Conservation (phyloP, 2,888 invertebrate genomes). For the Lasioglossum pauxillum region DNA sequence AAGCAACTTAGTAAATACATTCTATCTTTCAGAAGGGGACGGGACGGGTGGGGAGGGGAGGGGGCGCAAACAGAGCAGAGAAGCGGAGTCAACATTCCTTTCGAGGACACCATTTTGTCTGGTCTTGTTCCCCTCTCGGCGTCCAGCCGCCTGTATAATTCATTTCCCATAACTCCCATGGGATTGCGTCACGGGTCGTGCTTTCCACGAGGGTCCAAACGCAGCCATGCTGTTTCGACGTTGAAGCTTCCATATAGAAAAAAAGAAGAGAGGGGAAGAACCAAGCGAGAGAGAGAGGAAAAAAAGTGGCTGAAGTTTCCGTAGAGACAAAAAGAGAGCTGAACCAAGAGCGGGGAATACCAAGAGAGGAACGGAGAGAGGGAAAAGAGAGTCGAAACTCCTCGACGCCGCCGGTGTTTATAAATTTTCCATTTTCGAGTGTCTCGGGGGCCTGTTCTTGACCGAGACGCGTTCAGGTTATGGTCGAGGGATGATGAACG, state of each 20-base stretch:
- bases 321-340: not conserved
- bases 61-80: not conserved
- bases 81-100: constrained; percentile 64
- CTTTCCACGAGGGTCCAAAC: constrained; percentile 56
- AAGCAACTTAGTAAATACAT: constrained; percentile 34
- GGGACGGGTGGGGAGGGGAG: constrained; percentile 19
- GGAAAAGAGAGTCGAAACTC: not conserved
- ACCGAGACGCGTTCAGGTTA: constrained; percentile 5
- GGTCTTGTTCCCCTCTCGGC: constrained; percentile 71
- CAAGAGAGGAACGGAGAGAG: not conserved
- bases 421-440: constrained; percentile 41
- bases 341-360: not conserved
- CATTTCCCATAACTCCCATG: constrained; percentile 77
- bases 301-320: not conserved
- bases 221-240: constrained; percentile 43
- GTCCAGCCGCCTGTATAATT: constrained; percentile 77
- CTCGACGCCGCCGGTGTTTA: constrained; percentile 20
- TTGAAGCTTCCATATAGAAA: not conserved
- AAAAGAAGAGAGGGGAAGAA: not conserved
- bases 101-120: constrained; percentile 79
- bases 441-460: constrained; percentile 5
- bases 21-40: constrained; percentile 1
- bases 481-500: not conserved
- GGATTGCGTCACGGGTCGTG: constrained; percentile 64
- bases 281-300: not conserved